Evolutionary conservation across 1,140 invertebrate genomes (phyloP).

Genomic region (Trigoniulus corallinus): DNA sequence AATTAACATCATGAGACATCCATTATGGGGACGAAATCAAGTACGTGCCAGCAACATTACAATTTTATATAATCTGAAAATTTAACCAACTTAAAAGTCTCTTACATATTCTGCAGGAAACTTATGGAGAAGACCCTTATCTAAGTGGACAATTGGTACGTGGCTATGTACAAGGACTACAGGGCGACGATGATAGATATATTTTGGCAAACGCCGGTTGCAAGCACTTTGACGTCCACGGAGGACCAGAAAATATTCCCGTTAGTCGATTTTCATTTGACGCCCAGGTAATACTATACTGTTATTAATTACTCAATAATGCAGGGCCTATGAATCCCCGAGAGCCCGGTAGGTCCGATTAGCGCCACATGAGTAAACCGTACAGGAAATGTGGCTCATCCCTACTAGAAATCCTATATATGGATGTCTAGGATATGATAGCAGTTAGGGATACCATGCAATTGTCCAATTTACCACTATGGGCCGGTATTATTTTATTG

Average conservation of each 20-base stretch:
- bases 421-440: too few relatives aligned
- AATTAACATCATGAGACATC: slow-evolving; percentile 25
- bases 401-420: too few relatives aligned
- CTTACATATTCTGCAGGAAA: slow-evolving; percentile 18
- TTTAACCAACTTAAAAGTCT: not conserved
- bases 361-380: too few relatives aligned
- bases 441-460: too few relatives aligned
- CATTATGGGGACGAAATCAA: slow-evolving; percentile 24
- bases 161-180: slow-evolving; percentile 21
- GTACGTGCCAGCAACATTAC: slow-evolving; percentile 8
- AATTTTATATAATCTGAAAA: not conserved
- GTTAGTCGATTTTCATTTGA: slow-evolving; percentile 19
- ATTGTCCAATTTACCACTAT: too few relatives aligned
- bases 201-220: slow-evolving; percentile 19
- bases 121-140: slow-evolving; percentile 26
- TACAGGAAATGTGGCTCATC: too few relatives aligned
- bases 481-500: too few relatives aligned
- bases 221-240: slow-evolving; percentile 24
- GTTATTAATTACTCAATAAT: too few relatives aligned
- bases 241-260: slow-evolving; percentile 23
- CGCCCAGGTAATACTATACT: slow-evolving; percentile 19
- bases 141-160: slow-evolving; percentile 17
- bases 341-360: too few relatives aligned
- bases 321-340: too few relatives aligned
- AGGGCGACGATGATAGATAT: slow-evolving; percentile 19